Conservation (phyloP, 2,797 vertebrate genomes). For the Xerus rutilus region DNA sequence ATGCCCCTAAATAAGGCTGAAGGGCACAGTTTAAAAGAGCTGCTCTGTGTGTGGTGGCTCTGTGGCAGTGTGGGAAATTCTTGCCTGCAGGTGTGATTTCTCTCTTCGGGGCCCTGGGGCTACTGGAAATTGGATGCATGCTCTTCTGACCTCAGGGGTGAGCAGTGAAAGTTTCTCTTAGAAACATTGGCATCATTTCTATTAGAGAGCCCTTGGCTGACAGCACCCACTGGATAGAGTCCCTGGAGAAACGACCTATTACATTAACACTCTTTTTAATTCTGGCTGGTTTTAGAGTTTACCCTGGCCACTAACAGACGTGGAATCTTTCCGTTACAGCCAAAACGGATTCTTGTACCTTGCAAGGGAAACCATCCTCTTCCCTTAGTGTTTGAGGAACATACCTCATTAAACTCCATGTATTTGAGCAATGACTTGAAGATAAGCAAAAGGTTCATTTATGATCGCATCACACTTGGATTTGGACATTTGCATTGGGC, state of each 20-base stretch:
- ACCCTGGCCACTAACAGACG: neutral
- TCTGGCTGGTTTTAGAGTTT: slow-evolving; percentile 35
- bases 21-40: slow-evolving; percentile 61
- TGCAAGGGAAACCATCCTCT: slow-evolving; percentile 30
- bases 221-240: slow-evolving; percentile 32
- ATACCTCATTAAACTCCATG: neutral
- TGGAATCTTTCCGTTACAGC: slow-evolving; percentile 47
- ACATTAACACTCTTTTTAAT: slow-evolving; percentile 69
- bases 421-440: slow-evolving; percentile 14
- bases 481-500: neutral
- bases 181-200: slow-evolving; percentile 62
- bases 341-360: neutral
- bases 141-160: slow-evolving; percentile 77
- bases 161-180: slow-evolving; percentile 64
- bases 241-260: slow-evolving; percentile 68
- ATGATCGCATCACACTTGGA: neutral
- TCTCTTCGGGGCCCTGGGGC: slow-evolving; percentile 32
- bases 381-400: neutral
- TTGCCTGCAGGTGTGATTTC: slow-evolving; percentile 75
- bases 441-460: slow-evolving; percentile 17
- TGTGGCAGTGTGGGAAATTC: slow-evolving; percentile 45
- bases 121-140: slow-evolving; percentile 81
- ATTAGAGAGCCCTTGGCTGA: slow-evolving; percentile 45
- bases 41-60: slow-evolving; percentile 47
- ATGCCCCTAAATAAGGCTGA: slow-evolving; percentile 58